Evolutionary conservation across 2,797 vertebrate species (phyloP), one percentile per base, ranked within the genome.

Genomic region (Falco peregrinus): DNA sequence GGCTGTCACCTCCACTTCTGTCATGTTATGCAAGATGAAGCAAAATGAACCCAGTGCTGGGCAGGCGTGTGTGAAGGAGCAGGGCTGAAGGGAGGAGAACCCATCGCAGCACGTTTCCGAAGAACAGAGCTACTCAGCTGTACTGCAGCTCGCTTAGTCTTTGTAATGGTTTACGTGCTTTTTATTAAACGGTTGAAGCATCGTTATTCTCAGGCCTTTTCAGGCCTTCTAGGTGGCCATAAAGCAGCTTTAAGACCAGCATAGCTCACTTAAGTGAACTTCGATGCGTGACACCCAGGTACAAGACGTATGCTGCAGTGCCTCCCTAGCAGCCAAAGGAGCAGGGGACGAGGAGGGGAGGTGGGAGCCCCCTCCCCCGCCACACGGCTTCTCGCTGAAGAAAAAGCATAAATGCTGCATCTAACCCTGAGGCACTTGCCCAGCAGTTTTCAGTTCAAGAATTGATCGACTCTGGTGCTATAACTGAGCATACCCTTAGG

Each of bases 1-100:
- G 57, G 56, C 71, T 96, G 76, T 86, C 87, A 89, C 81, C 69
- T 93, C 59, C 10, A 26, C 31, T 92, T 95, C 64, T 43, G 39
- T 93, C 50, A 18, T 2, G 2, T 87, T 82, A 50, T 15, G 9
- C 91, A 89, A 87, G 60, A 84, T 0, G 6, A 85, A 91, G 28
- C 10, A 76, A 80, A 92, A 87, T 60, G 69, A 81, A 77, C 54
- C 59, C 0, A 5, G 10, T 77, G 43, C 56, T 69, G 82, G 70
- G 84, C 50, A 67, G 50, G 80, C 84, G 29, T 15, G 11, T 54
- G 82, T 57, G 68, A 85, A 90, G 79, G 50, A 93, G 37, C 56
- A 48, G 20, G 31, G 31, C 53, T 70, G 39, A 90, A 75, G 65
- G 35, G 43, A 84, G 20, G 45, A 61, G 33, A 56, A 43, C 54